phyloP scores from a whole-genome alignment of 2,113 vertebrate species.

The Gymnobelideus leadbeateri region DNA sequence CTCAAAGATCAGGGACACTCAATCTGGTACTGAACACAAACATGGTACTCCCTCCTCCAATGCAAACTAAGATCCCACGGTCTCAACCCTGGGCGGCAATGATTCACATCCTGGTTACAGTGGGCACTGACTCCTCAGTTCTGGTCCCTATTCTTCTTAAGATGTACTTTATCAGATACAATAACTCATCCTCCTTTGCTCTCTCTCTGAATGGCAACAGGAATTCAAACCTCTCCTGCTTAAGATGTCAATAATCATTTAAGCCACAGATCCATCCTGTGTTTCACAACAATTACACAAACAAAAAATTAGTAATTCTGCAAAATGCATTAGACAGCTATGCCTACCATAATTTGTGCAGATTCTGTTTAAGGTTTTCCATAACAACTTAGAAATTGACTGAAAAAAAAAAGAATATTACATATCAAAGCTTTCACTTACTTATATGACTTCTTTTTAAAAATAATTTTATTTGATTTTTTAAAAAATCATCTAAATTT shows the following conservation, averaged over 20 bases:
- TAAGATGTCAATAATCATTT: not conserved
- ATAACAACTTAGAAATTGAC: not conserved
- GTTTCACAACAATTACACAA: not conserved
- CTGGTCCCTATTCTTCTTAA: not conserved
- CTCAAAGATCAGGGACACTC: not conserved
- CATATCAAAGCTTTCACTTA: not conserved
- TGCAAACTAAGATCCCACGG: not conserved
- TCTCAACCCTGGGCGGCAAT: not conserved
- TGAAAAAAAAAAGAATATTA: not conserved
- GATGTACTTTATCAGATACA: not conserved
- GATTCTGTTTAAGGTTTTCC: not conserved
- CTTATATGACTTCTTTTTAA: not conserved
- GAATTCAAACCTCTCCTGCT: not conserved
- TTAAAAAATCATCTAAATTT: not conserved
- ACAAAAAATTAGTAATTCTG: not conserved
- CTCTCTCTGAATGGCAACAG: not conserved
- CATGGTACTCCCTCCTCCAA: not conserved
- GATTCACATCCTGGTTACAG: not conserved
- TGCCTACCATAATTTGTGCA: not conserved
- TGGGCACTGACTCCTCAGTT: not conserved
- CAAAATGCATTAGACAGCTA: not conserved
- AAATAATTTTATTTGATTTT: not conserved
- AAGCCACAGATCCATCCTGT: not conserved
- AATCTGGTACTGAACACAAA: too few species aligned
- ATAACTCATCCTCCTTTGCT: not conserved